Conservation (phyloP, 1,140 invertebrate species). For the Phymorhynchus buccinoides region DNA sequence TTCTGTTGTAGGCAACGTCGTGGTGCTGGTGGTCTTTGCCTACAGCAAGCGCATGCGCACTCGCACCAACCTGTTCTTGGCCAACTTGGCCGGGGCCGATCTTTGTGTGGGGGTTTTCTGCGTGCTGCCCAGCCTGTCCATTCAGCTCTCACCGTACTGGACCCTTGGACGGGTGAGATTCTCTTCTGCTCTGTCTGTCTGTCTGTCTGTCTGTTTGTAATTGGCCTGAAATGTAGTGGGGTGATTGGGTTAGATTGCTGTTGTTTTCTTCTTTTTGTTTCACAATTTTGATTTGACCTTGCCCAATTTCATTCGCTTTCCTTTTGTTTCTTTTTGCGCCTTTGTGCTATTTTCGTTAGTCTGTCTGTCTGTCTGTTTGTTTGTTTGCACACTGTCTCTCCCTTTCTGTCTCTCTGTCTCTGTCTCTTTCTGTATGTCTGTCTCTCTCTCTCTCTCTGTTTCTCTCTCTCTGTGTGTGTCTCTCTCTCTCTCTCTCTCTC, state of each 20-base stretch:
- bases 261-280: too few relatives aligned
- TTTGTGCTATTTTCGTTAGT: background rate
- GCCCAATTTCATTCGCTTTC: too few relatives aligned
- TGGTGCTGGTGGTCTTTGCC: conserved; percentile 70
- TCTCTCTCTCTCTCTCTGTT: background rate
- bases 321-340: background rate
- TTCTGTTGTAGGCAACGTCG: conserved; percentile 67
- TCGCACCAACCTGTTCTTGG: conserved; percentile 71
- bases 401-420: background rate
- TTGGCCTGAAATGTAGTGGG: too few relatives aligned
- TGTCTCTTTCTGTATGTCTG: background rate
- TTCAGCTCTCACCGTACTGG: conserved; percentile 58
- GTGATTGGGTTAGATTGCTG: too few relatives aligned
- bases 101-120: conserved; percentile 69
- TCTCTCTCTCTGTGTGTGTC: background rate
- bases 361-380: background rate
- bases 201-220: background rate
- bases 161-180: conserved; percentile 48
- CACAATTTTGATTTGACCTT: too few relatives aligned
- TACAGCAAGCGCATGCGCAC: conserved; percentile 65
- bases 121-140: conserved; percentile 66
- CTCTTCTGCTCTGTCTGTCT: background rate
- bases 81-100: conserved; percentile 71
- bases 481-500: background rate
- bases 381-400: background rate